Evolutionary conservation across 2,888 invertebrate genomes (phyloP).

Genomic region (Melanostoma scalare): DNA sequence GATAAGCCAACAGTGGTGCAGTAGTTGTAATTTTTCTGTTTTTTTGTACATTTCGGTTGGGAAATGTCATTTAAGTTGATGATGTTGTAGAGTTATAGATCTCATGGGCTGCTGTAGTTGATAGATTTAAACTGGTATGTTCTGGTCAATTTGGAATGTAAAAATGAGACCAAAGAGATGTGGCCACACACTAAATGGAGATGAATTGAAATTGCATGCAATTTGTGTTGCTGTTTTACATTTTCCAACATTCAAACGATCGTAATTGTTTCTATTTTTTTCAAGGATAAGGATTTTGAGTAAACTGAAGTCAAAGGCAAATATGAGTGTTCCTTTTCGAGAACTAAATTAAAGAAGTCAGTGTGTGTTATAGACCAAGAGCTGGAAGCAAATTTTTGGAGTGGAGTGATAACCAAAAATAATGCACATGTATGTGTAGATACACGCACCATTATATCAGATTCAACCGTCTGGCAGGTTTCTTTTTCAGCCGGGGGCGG

Average conservation of each 20-base stretch:
- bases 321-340: no score
- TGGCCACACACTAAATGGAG: constrained; percentile 57
- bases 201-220: constrained; percentile 66
- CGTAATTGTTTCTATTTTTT: no score
- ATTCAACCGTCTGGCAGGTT: no score
- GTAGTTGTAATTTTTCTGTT: constrained; percentile 17
- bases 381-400: no score
- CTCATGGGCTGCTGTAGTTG: constrained; percentile 37
- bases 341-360: no score
- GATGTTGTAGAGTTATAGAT: constrained; percentile 11
- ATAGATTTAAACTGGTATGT: constrained; percentile 55
- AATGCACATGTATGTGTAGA: no score
- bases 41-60: constrained; percentile 16
- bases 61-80: constrained; percentile 13
- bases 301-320: no score
- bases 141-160: constrained; percentile 67
- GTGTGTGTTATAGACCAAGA: no score
- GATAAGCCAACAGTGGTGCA: constrained; percentile 22
- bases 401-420: no score
- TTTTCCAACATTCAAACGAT: neutral
- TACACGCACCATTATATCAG: no score
- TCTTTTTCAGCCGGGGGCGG: no score
- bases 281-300: no score
- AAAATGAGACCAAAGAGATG: constrained; percentile 49
- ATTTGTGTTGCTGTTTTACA: constrained; percentile 42